Evolutionary conservation across 2,888 invertebrate species (phyloP), one percentile per base, ranked within the genome.

Genomic region (Pachydiplax longipennis): DNA sequence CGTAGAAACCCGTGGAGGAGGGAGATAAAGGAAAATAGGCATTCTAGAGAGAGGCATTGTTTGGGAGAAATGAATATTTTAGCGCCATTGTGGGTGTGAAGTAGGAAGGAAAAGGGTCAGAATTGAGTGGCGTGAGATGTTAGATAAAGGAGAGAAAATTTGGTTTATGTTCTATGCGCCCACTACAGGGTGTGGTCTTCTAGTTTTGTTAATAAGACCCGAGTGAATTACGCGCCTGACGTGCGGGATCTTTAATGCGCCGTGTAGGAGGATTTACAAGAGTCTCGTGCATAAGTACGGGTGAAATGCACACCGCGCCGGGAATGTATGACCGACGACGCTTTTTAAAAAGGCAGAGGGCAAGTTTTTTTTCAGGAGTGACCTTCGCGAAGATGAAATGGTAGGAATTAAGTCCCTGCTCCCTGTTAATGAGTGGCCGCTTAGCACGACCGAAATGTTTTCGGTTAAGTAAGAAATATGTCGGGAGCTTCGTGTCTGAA

Each of bases 21-120:
- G 58, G 87, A 87, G 58, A 87, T 61, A 87, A 61, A 40, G 58
- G 35, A 58, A 48, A 44, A 48, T 48, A 13, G 58, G 83, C 83
- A 35, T 83, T 83, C 83, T 83, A 58, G 61, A 87, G 61, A 58
- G 58, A 83, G 25, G 87, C 87, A 87, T 87, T 87, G 87, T 87
- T 87, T 87, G 87, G 87, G 37, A 87, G 87, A 87, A 87, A 87
- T 87, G 87, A 87, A 87, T 87, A 87, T 87, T 87, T 87, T 87
- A 87, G 87, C 58, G 58, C 87, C 87, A 87, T 87, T 87, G 87
- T 87, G 87, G 87, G 87, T 37, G 58, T 35, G 58, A 83, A 83
- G 83, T 58, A 83, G 15, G 82, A 25, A 53, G 31, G 48, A 83
- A 58, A 58, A 58, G 44, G 83, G 58, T 58, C 83, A 61, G 83